phyloP scores from a whole-genome alignment of 2,113 vertebrate species.

The Cinclus cinclus region DNA sequence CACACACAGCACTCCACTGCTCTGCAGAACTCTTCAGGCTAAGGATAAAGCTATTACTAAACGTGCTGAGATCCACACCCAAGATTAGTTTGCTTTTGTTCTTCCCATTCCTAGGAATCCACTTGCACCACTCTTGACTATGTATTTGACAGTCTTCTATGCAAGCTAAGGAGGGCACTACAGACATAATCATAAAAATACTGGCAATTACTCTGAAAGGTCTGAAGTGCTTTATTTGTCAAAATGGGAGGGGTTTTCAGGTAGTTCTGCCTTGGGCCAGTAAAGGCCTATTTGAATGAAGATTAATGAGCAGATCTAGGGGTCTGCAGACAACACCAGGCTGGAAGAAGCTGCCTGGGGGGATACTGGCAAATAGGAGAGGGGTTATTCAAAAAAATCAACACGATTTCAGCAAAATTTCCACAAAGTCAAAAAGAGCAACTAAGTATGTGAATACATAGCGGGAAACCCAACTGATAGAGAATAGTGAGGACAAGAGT shows the following conservation, averaged over 20 bases:
- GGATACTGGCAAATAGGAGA: neutral
- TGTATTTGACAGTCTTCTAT: neutral
- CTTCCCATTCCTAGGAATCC: neutral
- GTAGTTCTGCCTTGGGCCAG: neutral
- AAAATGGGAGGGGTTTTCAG: neutral
- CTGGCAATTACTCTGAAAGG: neutral
- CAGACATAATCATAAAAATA: neutral
- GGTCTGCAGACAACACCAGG: neutral
- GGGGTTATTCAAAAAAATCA: neutral
- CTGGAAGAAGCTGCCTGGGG: neutral
- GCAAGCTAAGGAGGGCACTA: neutral
- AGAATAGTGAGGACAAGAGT: neutral
- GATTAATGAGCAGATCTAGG: neutral
- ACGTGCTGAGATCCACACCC: neutral
- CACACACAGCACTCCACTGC: neutral
- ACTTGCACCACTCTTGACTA: neutral
- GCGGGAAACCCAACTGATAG: neutral
- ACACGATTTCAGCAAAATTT: neutral
- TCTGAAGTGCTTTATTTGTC: neutral
- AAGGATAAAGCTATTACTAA: neutral
- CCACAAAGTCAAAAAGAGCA: neutral
- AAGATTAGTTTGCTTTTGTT: slow-evolving; percentile 3
- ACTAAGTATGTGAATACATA: neutral
- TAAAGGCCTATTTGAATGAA: neutral
- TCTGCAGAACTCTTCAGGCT: neutral